phyloP scores from a whole-genome alignment of 2,888 invertebrate species.

The Gnatocerus cornutus region DNA sequence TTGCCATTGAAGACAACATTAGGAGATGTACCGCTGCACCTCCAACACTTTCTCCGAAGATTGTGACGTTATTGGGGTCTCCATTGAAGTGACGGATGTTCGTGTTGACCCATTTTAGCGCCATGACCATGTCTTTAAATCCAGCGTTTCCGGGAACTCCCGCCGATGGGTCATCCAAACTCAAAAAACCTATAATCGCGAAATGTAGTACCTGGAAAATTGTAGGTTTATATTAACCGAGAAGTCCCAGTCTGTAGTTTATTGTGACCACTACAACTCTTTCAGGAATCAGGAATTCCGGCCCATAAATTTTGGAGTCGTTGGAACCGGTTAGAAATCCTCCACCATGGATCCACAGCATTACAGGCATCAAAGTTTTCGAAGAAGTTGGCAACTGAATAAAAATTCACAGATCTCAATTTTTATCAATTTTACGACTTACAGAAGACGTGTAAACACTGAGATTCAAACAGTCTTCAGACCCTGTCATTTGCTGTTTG shows the following conservation, averaged over 20 bases:
- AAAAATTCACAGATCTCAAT: no score
- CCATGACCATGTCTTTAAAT: conserved; percentile 73
- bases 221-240: conserved; percentile 46
- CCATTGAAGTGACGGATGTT: conserved; percentile 68
- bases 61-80: conserved; percentile 67
- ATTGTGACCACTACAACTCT: conserved; percentile 67
- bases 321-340: conserved; percentile 66
- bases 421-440: no score
- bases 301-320: conserved; percentile 63
- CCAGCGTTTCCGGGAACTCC: conserved; percentile 74
- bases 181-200: conserved; percentile 68
- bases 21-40: conserved; percentile 71
- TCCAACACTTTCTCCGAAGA: conserved; percentile 74
- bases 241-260: conserved; percentile 67
- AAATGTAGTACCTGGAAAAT: background rate
- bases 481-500: conserved; percentile 53
- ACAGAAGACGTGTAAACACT: conserved; percentile 59
- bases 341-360: conserved; percentile 71
- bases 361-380: conserved; percentile 63
- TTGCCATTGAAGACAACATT: conserved; percentile 71
- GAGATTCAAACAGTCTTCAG: conserved; percentile 63
- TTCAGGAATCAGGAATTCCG: conserved; percentile 66
- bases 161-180: conserved; percentile 69
- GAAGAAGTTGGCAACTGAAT: conserved; percentile 59
- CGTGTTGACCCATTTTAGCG: conserved; percentile 72